Conservation (phyloP, 2,797 vertebrate species). For the Sebastes miniatus region DNA sequence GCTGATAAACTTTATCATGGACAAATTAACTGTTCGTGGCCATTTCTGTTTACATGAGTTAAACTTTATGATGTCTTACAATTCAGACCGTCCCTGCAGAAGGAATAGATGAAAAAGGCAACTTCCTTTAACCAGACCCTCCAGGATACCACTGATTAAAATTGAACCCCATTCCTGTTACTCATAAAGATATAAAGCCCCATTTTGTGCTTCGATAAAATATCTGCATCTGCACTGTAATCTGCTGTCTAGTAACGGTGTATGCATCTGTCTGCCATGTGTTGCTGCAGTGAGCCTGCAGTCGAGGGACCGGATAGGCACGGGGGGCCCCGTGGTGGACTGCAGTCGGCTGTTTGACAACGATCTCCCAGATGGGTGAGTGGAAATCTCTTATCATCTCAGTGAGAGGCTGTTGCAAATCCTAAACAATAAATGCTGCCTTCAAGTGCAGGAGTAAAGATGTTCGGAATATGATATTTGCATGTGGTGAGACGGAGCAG, state of each 20-base stretch:
- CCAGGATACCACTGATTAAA: conserved; percentile 25
- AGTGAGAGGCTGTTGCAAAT: background rate
- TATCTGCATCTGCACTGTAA: conserved; percentile 33
- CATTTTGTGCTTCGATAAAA: conserved; percentile 44
- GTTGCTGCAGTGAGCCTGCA: conserved; percentile 92
- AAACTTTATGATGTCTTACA: too few relatives aligned
- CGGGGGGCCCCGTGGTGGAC: conserved; percentile 94
- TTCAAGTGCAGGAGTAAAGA: background rate
- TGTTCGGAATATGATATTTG: conserved; percentile 17
- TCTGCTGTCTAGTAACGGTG: conserved; percentile 60
- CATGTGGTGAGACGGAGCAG: conserved; percentile 35
- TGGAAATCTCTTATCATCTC: conserved; percentile 36
- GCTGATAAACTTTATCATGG: too few relatives aligned
- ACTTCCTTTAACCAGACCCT: conserved; percentile 4
- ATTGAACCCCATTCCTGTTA: conserved; percentile 7
- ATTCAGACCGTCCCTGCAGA: background rate
- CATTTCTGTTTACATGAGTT: too few relatives aligned
- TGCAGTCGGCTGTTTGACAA: conserved; percentile 96
- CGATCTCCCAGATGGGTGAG: conserved; percentile 97
- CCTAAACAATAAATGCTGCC: conserved; percentile 2
- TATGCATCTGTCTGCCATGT: conserved; percentile 71
- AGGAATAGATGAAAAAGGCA: background rate
- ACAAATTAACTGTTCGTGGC: too few relatives aligned
- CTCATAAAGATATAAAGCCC: conserved; percentile 45
- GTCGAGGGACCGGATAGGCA: conserved; percentile 94